Conservation (phyloP, 1,140 invertebrate genomes). For the Littorina saxatilis region DNA sequence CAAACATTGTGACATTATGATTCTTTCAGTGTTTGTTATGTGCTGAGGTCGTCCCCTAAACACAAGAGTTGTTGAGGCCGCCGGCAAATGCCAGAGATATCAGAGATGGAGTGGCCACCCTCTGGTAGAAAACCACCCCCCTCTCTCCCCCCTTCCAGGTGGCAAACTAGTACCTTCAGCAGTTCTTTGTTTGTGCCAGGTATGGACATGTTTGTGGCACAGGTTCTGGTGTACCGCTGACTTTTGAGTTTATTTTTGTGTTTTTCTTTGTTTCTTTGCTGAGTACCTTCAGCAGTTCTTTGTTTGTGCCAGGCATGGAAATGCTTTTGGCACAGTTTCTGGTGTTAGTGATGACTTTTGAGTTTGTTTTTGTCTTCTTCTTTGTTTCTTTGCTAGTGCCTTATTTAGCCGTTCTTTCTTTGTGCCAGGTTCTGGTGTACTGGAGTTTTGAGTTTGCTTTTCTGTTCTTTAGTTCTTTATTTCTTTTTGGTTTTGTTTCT, state of each 20-base stretch:
- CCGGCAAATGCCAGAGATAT: neutral
- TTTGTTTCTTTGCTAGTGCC: neutral
- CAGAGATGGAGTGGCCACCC: conserved; percentile 7
- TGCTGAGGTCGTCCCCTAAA: neutral
- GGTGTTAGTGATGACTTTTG: neutral
- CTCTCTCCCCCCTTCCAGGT: neutral
- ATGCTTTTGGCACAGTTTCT: neutral
- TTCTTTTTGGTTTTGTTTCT: too few species aligned
- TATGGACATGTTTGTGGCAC: neutral
- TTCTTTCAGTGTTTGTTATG: neutral
- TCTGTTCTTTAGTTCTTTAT: too few species aligned
- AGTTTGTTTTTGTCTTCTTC: neutral
- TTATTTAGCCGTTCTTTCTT: neutral
- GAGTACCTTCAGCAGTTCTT: conserved; percentile 1
- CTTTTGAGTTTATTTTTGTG: neutral
- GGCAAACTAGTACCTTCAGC: conserved; percentile 1
- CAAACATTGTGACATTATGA: neutral
- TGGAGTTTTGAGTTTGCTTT: too few species aligned
- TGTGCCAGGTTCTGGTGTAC: neutral
- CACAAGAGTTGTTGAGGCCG: neutral
- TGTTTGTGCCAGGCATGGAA: neutral
- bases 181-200: conserved; percentile 3
- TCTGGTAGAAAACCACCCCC: neutral
- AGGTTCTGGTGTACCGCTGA: neutral
- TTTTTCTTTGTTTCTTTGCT: neutral